These are phyloP conservation scores for Halyomorpha halys DNA, from an alignment of 1,140 invertebrate species.

Conservation along the genomic window DNA sequence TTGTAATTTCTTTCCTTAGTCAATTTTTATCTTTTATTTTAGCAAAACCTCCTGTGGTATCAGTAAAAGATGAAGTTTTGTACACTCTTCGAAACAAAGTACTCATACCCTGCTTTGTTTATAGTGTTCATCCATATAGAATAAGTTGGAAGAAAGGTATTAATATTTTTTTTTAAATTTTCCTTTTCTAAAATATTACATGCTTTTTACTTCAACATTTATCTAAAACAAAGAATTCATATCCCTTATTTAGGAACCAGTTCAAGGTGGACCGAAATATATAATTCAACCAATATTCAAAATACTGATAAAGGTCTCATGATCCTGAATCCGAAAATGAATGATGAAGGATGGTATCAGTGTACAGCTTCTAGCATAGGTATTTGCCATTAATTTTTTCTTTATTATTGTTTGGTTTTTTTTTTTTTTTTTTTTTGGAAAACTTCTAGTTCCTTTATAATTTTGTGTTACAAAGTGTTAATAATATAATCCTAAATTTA, in stretches of 20 bases:
- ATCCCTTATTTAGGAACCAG: no score
- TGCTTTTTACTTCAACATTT: no score
- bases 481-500: no score
- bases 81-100: not conserved
- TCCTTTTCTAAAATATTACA: no score
- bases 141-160: conserved; percentile 37
- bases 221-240: no score
- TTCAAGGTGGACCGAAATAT: not conserved
- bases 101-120: conserved; percentile 13
- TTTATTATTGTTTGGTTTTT: conserved; percentile 8
- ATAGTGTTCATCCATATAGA: conserved; percentile 39
- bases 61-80: conserved; percentile 2
- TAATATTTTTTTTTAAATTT: no score
- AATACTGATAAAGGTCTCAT: conserved; percentile 21
- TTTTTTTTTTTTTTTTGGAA: not conserved
- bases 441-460: not conserved
- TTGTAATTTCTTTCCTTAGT: not conserved
- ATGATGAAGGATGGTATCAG: conserved; percentile 37
- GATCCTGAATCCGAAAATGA: conserved; percentile 27
- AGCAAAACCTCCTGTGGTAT: conserved; percentile 4
- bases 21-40: not conserved
- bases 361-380: conserved; percentile 43
- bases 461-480: no score
- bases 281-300: conserved; percentile 13
- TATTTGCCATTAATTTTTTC: no score